Evolutionary conservation across 2,888 invertebrate species (phyloP), one percentile per base, ranked within the genome.

Genomic region (Pandemis cinnamomeana): DNA sequence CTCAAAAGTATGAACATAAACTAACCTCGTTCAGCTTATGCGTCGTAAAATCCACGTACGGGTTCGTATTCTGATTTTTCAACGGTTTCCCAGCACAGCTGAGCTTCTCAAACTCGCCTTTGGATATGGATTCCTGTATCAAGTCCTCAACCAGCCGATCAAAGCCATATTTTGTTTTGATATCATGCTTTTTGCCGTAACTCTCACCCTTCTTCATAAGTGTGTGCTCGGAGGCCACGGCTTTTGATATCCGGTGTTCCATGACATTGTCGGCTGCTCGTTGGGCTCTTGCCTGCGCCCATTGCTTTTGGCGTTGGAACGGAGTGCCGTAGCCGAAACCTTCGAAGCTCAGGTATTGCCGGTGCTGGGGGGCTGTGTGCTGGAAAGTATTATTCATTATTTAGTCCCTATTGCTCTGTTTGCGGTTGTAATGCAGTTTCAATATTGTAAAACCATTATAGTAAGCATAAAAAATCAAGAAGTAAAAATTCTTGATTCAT

Each of bases 91-190:
- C 98, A 78, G 94, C 95, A 0, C 98, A 98, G 44, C 95, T 94
- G 5, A 99, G 91, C 88, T 98, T 97, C 79, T 96, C 96, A 89
- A 98, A 99, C 83, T 98, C 97, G 0, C 98, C 98, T 87, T 96
- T 96, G 0, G 96, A 96, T 96, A 99, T 98, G 0, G 98, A 96
- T 85, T 98, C 98, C 82, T 98, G 98, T 78, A 99, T 98, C 76
- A 98, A 93, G 94, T 98, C 98, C 87, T 98, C 98, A 0, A 98
- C 98, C 0, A 98, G 91, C 71, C 98, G 95, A 78, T 98, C 98
- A 81, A 98, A 96, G 0, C 98, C 97, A 84, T 96, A 96, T 92
- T 97, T 97, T 0, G 97, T 97, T 92, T 97, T 97, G 27, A 96
- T 96, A 80, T 96, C 96, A 89, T 96, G 96, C 80, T 95, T 95